These are phyloP conservation scores for Pachypanchax playfairii DNA, from an alignment of 2,113 vertebrate species.

Conservation along the genomic window DNA sequence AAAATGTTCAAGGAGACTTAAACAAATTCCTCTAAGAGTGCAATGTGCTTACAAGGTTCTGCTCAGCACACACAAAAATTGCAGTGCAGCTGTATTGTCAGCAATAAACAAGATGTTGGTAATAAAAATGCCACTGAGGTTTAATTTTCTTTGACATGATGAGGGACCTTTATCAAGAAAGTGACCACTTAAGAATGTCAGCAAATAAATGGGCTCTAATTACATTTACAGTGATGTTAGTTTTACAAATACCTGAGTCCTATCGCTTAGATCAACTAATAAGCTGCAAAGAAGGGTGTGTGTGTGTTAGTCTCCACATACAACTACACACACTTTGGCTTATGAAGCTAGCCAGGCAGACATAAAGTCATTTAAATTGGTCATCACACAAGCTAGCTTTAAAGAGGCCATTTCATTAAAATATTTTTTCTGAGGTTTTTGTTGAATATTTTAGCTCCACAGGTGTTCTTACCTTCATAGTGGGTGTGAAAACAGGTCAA, in stretches of 20 bases:
- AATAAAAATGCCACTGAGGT: not conserved
- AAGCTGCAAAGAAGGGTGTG: conserved; percentile 6
- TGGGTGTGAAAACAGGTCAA: too few relatives aligned
- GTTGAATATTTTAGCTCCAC: too few relatives aligned
- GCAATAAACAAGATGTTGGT: not conserved
- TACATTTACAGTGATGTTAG: conserved; percentile 1
- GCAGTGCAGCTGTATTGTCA: not conserved
- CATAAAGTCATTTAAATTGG: conserved; percentile 7
- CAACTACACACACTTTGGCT: conserved; percentile 3
- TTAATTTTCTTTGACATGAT: conserved; percentile 17
- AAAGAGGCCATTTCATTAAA: too few relatives aligned
- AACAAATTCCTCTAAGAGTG: not conserved
- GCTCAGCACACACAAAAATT: not conserved
- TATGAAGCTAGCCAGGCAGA: conserved; percentile 16
- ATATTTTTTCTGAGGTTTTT: too few relatives aligned
- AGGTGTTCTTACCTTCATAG: too few relatives aligned
- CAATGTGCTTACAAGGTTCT: not conserved
- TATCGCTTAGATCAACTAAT: conserved; percentile 12
- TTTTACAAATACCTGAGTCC: conserved; percentile 19
- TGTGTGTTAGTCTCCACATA: conserved; percentile 19
- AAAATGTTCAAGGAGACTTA: not conserved
- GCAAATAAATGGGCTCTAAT: conserved; percentile 10
- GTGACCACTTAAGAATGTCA: not conserved
- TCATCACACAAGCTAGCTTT: conserved; percentile 6
- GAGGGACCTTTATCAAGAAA: not conserved